Base-by-base conservation (phyloP, 1,140 invertebrate genomes). In the Nixonia krombeini region DNA sequence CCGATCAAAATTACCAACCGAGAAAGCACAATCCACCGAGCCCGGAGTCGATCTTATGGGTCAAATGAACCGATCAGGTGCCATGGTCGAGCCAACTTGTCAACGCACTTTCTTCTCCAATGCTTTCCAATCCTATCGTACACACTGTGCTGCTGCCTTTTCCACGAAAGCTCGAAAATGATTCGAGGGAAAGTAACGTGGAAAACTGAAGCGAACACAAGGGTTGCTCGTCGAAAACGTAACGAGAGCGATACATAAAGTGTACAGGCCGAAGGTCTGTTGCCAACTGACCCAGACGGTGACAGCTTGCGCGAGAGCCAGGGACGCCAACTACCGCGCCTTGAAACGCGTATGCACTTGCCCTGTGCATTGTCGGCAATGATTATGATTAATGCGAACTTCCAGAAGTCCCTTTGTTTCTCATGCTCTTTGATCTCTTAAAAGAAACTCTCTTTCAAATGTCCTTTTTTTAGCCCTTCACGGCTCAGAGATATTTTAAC, bases 211-310 rank as follows among this genome's bases (percentile, higher is more conserved):
- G 25, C 26, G 15, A 52, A 13, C 10, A 42, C 26, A 67, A 47
- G 38, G 21, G 2, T 21, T 21, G 21, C 21, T 21, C 21, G 12
- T 35, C 49, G 46, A 55, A 65, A 44, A 45, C 37, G 37, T 68
- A 31, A 18, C 33, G 26, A 53, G 51, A 61, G 58, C 53, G 68
- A n/a, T n/a, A n/a, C n/a, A n/a, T n/a, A n/a, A n/a, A n/a, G n/a
- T n/a, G 59, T 75, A 46, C 77, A 55, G 41, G 42, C 58, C 74
- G 73, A 81, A 65, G 75, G 78, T 79, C 83, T 84, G 80, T 83
- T 84, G 75, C 82, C 83, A 84, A 85, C 83, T 85, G 82, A 81
- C 74, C 72, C 67, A 74, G 73, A 57, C 65, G 67, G 58, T 81
- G 78, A 81, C 78, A 82, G 75, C 66, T 79, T 65, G 63, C 51